Evolutionary conservation across 2,113 vertebrate genomes (phyloP), one percentile per base, ranked within the genome.

Genomic region (Lagenorhynchus albirostris): DNA sequence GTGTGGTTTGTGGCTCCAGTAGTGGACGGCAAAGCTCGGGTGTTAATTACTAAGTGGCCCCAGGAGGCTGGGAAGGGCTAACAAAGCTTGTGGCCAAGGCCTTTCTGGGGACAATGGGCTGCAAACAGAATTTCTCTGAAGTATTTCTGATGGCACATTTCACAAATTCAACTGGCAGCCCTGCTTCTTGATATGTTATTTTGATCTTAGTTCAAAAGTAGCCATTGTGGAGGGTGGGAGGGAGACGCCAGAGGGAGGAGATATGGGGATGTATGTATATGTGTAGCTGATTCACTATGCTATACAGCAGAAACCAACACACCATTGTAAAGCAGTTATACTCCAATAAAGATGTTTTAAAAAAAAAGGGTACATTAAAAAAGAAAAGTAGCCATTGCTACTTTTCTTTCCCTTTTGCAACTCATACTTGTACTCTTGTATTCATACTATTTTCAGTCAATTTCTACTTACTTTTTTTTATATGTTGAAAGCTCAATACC

Each of bases 1-100:
- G 2, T 21, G 63, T 80, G 33, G 31, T 58, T 50, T 17, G 14
- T 73, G 50, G 70, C 58, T 89, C 17, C 53, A 1, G 6, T n/a
- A 21, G 1, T 95, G 95, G 74, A 62, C 29, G 29, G 73, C 73
- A 55, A 14, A 68, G 21, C 29, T 38, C 8, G 71, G 23, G 44
- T 90, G 77, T 68, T 94, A 76, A 90, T 71, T 84, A 70, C n/a
- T 71, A 94, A 93, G 77, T 88, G 87, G 96, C 50, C 86, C 85
- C 73, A 76, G 36, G 58, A 95, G 74, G 44, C 41, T 86, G 18
- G 18, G 87, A 89, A 94, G 23, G 21, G 44, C 74, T 86, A 65
- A 62, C 23, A 77, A 50, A 92, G 89, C 55, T 60, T 80, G 73
- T 90, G 79, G 79, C 58, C 82, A 96, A 84, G 80, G 25, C 58